Base-by-base conservation (phyloP, 2,888 invertebrate genomes). In the Netelia virgata region DNA sequence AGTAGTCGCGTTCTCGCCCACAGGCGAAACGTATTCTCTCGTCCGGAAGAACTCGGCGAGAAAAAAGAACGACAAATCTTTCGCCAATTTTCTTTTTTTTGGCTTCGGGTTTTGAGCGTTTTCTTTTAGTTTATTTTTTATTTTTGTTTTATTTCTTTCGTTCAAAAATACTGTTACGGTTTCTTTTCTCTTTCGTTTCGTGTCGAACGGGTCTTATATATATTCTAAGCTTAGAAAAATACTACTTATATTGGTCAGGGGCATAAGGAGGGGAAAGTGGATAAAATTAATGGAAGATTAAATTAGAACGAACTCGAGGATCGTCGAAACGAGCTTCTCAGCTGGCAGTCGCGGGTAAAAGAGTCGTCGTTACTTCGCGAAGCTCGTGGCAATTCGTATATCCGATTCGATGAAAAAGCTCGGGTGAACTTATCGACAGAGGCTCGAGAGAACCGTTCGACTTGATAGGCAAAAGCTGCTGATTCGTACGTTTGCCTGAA, bases 351-450 rank as follows among this genome's bases (percentile, higher is more conserved):
- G 90, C 92, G 16, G 93, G 92, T 18, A 93, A 85, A 14, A 93
- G 86, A 5, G 91, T 92, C 16, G 91, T 92, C 23, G 92, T 92
- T 8, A 93, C 93, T 86, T 93, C 93, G 57, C 87, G 91, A 1
- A 93, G 88, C 47, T 93, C 93, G 11, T 93, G 92, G 55, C 89
- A 90, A 14, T 92, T 91, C 3, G 90, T 82, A 66, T 91, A 91
- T 8, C 89, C 87, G 18, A 89, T 90, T 59, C 93, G 88, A 69
- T 93, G 93, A 59, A 88, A 88, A 16, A 93, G 87, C 83, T 92
- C 93, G 1, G 90, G 90, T 70, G 86, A 90, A 20, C 84, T 87
- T 57, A 85, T 82, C 20, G 89, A 86, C 47, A 91, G 70, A 2
- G 91, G 88, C 61, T 90, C 90, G n/a, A 74, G 20, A n/a, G 81